phyloP scores from a whole-genome alignment of 1,140 invertebrate genomes.

The Drosophila arizonae region DNA sequence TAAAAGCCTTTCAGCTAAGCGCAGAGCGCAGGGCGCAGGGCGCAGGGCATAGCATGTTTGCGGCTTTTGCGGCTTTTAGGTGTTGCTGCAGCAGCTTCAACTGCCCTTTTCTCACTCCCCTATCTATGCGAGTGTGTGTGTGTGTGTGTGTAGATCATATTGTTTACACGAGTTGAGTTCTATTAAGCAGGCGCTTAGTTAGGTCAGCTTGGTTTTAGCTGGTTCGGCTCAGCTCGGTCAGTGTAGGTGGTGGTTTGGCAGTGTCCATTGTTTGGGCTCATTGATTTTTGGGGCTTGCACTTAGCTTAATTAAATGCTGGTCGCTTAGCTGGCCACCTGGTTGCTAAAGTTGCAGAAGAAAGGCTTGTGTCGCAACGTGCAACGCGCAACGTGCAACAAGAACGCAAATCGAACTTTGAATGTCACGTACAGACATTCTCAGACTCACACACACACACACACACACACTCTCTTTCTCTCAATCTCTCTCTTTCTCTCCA shows the following conservation, averaged over 20 bases:
- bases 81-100: background rate
- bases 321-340: constrained; percentile 9
- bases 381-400: constrained; percentile 15
- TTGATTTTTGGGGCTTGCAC: constrained; percentile 63
- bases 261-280: constrained; percentile 16
- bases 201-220: background rate
- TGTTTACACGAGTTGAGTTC: constrained; percentile 1
- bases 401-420: constrained; percentile 61
- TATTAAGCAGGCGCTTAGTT: constrained; percentile 5
- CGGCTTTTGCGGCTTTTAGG: constrained; percentile 4
- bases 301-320: constrained; percentile 75
- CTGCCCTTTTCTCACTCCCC: background rate
- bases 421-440: constrained; percentile 54
- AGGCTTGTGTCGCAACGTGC: constrained; percentile 11
- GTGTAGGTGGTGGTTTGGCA: background rate
- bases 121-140: background rate
- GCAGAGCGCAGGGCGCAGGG: background rate
- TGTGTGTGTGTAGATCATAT: background rate
- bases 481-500: too few species aligned
- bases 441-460: background rate
- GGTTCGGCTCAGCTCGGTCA: background rate
- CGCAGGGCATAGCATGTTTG: background rate
- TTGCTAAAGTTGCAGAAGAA: constrained; percentile 2
- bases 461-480: too few species aligned
- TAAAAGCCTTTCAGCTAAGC: constrained; percentile 1